Evolutionary conservation across 1,140 invertebrate genomes (phyloP).

Genomic region (Pogonus chalceus): DNA sequence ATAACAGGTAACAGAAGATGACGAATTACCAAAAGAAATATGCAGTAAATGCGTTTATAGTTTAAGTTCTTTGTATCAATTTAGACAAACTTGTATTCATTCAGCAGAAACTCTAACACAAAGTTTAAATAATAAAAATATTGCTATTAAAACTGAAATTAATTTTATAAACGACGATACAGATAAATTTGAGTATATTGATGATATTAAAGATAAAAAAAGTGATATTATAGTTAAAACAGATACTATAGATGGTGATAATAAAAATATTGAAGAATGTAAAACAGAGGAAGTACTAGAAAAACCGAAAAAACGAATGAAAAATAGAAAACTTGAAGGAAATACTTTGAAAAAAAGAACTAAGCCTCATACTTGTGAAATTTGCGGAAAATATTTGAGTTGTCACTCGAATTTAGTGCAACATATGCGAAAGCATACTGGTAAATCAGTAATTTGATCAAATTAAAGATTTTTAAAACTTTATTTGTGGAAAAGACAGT

Average conservation of each 20-base stretch:
- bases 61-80: conserved; percentile 25
- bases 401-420: conserved; percentile 19
- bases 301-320: not conserved
- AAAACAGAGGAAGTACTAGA: conserved; percentile 7
- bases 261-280: not conserved
- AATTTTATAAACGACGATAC: conserved; percentile 4
- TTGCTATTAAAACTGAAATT: not conserved
- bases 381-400: conserved; percentile 20
- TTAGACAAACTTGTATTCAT: conserved; percentile 20
- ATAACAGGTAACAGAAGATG: conserved; percentile 22
- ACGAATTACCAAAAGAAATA: conserved; percentile 21
- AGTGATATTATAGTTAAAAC: not conserved
- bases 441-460: conserved; percentile 9
- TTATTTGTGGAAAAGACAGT: too few species aligned
- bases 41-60: conserved; percentile 25
- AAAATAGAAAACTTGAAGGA: conserved; percentile 8
- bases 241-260: too few species aligned
- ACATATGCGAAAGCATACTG: conserved; percentile 32
- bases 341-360: not conserved
- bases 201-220: conserved; percentile 5
- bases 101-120: conserved; percentile 16
- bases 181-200: not conserved
- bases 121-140: conserved; percentile 5
- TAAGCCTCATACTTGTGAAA: conserved; percentile 17
- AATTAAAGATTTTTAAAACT: not conserved